Base-by-base conservation (phyloP, 2,888 invertebrate species). In the Noctua comes region DNA sequence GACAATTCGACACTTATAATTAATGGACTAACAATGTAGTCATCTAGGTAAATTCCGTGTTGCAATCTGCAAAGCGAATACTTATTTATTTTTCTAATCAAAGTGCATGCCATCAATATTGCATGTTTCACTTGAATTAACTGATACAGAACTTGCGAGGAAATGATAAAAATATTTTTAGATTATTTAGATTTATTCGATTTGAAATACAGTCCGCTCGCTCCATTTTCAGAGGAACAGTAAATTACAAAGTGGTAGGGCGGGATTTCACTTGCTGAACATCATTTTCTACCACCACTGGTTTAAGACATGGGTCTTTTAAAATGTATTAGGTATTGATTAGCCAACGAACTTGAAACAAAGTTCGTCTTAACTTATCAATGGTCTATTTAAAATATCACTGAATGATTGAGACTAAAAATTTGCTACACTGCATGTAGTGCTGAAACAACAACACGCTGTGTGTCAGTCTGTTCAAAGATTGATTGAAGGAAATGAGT, bases 401-500 rank as follows among this genome's bases (percentile, higher is more conserved):
- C 62, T 8, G 62, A 36, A 2, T 13, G 5, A 73, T 24, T 13
- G 18, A 21, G 4, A 31, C 31, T 31, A 11, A 73, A 54, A 76
- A 48, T 18, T 59, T 57, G 62, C 11, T 46, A 48, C 43, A 6
- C 0, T 6, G 16, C 27, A 40, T 18, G 10, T 21, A 1, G 11
- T 48, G 11, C 54, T 4, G 5, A 51, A 77, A 66, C 40, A 54
- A 71, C 24, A 80, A 73, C 82, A 73, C 18, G 36, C 70, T 68
- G 73, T 84, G 70, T 27, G 7, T 46, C 6, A 48, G 18, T 59
- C 36, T 59, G n/a, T 71, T 74, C 48, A 43, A 71, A 86, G 86
- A 77, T 72, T 82, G 71, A 86, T 84, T 74, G 83, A 72, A 77
- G 86, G 68, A 72, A 86, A 84, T 48, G 46, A 86, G 57, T 69